Conservation (phyloP, 2,888 invertebrate species). For the Helleia helle region DNA sequence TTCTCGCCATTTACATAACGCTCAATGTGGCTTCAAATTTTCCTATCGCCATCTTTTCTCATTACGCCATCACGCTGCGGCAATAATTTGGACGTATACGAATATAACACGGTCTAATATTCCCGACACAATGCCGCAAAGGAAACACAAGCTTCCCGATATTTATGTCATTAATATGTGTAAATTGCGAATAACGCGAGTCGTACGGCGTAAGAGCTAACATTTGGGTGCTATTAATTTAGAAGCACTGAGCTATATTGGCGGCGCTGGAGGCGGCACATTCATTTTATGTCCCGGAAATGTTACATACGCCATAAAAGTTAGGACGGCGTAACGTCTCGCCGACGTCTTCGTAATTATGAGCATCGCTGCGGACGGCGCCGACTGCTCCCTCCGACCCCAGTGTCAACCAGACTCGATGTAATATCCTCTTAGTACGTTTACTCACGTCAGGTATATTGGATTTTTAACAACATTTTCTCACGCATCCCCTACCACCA, state of each 20-base stretch:
- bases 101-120: constrained; percentile 11
- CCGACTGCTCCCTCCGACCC: constrained; percentile 36
- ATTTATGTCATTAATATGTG: constrained; percentile 44
- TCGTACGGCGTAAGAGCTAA: constrained; percentile 57
- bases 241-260: constrained; percentile 54
- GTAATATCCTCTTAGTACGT: constrained; percentile 34
- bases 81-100: constrained; percentile 2
- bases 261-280: constrained; percentile 63
- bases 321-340: constrained; percentile 71
- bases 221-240: constrained; percentile 69
- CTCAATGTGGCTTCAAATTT: too few species aligned
- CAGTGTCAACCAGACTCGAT: constrained; percentile 54
- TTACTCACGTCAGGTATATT: constrained; percentile 7
- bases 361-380: constrained; percentile 41
- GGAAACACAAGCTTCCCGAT: constrained; percentile 30
- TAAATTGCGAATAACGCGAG: constrained; percentile 43
- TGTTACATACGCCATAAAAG: constrained; percentile 74
- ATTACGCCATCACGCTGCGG: constrained; percentile 1
- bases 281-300: constrained; percentile 72
- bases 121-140: constrained; percentile 7
- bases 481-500: too few species aligned
- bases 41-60: background rate
- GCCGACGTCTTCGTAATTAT: constrained; percentile 70
- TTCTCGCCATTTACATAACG: too few species aligned
- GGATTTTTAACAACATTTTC: constrained; percentile 1